Base-by-base conservation (phyloP, 2,888 invertebrate genomes). In the Drosophila lacicola region DNA sequence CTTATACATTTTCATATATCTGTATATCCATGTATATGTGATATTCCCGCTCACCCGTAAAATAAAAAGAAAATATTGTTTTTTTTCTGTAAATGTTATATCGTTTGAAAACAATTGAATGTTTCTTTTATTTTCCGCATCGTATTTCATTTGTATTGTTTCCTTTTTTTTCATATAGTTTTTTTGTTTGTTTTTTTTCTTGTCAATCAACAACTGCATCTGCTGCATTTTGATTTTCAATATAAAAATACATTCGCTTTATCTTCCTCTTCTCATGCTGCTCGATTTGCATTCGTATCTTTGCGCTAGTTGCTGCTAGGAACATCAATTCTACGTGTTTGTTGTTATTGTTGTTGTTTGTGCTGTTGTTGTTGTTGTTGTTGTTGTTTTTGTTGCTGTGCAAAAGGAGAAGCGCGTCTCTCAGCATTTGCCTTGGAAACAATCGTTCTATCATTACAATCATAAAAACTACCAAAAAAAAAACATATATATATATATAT, bases 81-180 rank as follows among this genome's bases (percentile, higher is more conserved):
- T 3, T 34, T 76, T 64, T 50, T 66, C 56, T 71, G 44, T 70
- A 51, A 70, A 74, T 80, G 56, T 80, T 74, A 70, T 68, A 62
- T 79, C 70, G 67, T 70, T 72, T 65, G 66, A 74, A 78, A 88
- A 76, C 72, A 79, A 87, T 47, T 85, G 11, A 76, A 79, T 82
- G 77, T 82, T 87, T 67, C 36, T 45, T 82, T 82, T 76, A 61
- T 82, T 79, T 50, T 68, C 55, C 46, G 56, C 44, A 66, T 79
- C 58, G 64, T 33, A 6, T 61, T 68, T 53, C 61, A 55, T 51
- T 66, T 73, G 19, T 60, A 44, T 36, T 50, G 25, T 56, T 50
- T 53, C 36, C 44, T 13, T 53, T 56, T 54, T 39, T 34, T 61
- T 25, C 39, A 37, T 49, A 41, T 37, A 42, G 1, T 54, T 41